Percentiles rank a stretch among this genome's conserved stretches.
These are phyloP conservation scores for Talpa occidentalis DNA, from an alignment of 2,113 vertebrate species.

Conservation along the genomic window DNA sequence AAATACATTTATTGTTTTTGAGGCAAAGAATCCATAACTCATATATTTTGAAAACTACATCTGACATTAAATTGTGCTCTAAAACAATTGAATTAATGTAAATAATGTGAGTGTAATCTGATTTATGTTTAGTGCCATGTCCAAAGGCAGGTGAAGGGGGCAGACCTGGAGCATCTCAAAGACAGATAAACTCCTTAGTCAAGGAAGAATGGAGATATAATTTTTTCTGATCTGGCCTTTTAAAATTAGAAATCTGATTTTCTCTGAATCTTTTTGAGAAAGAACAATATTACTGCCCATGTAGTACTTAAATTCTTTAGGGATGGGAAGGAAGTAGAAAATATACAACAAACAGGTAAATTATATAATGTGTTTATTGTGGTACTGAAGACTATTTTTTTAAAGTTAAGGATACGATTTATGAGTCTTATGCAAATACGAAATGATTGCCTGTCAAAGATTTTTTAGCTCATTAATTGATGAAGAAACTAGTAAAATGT, in stretches of 20 bases:
- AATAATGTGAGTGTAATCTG: not conserved
- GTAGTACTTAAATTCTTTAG: not conserved
- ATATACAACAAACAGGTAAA: not conserved
- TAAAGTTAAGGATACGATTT: constrained; percentile 28
- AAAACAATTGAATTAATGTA: not conserved
- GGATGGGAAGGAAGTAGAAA: not conserved
- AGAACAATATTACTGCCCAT: not conserved
- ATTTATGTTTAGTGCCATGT: not conserved
- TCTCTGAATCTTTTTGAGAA: not conserved
- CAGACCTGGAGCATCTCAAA: not conserved
- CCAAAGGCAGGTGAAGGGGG: not conserved
- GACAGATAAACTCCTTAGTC: not conserved
- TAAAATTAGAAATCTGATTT: not conserved
- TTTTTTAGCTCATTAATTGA: not conserved
- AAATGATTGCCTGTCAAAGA: not conserved
- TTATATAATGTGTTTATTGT: not conserved
- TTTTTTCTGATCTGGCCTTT: not conserved
- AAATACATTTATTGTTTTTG: constrained; percentile 9
- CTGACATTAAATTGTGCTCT: not conserved
- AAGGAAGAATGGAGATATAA: too few relatives aligned
- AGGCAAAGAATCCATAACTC: not conserved
- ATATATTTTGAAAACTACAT: not conserved
- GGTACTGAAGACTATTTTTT: not conserved
- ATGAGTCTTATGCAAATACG: not conserved
- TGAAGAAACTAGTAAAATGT: not conserved